Base-by-base conservation (phyloP, 2,797 vertebrate species). In the Parambassis ranga region DNA sequence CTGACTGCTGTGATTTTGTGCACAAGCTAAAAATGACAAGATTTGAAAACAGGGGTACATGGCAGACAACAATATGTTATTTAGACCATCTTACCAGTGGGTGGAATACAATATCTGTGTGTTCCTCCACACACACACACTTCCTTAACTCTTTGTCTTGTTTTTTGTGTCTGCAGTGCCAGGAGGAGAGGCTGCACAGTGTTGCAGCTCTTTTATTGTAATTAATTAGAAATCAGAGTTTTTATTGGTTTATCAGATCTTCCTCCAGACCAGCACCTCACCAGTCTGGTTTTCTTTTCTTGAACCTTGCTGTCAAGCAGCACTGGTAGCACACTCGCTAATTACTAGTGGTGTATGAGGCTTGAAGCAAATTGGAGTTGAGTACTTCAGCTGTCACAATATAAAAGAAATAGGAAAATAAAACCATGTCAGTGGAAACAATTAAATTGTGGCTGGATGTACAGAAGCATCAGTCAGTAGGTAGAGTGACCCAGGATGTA, bases 51-150 rank as follows among this genome's bases (percentile, higher is more conserved):
- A 31, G 22, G 22, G 28, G 26, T 24, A 39, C 41, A 22, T 47
- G 50, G 24, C n/a, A 13, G 32, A 19, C 33, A 64, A 48, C 44
- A 71, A 43, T 46, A 41, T 70, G 62, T 72, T 56, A 57, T 51
- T 41, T 44, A 63, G 58, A 69, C 71, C 60, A 66, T 75, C 66
- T 59, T 39, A 41, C 27, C 39, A 52, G 43, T 5, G 0, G 31
- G 26, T 14, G 15, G 37, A 49, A 24, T 22, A 36, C 24, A 28
- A 24, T 48, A 30, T 36, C 15, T 33, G 32, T 28, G 9, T 59
- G 27, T 52, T 9, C 4, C 13, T 27, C 46, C n/a, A n/a, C n/a
- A n/a, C n/a, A n/a, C n/a, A n/a, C 26, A 46, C 42, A 6, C 16
- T 46, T 30, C 18, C n/a, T n/a, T n/a, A n/a, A n/a, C n/a, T n/a